Conservation (phyloP, 2,888 invertebrate species). For the Creontiades dilutus region DNA sequence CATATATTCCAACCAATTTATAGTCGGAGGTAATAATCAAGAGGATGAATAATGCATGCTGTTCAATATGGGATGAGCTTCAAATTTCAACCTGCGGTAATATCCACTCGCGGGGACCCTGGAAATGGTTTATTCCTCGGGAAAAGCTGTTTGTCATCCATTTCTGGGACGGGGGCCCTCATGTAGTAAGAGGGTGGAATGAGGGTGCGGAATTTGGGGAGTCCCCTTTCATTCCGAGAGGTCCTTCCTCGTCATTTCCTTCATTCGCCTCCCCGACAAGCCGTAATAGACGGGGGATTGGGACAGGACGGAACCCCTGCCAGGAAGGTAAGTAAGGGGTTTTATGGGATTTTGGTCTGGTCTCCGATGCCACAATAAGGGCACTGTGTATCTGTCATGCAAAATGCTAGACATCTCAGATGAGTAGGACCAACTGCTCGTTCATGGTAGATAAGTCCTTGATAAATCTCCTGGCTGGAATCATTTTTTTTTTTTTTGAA, state of each 20-base stretch:
- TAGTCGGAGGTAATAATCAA: too few relatives aligned
- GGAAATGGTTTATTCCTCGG: constrained; percentile 3
- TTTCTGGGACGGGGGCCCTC: not conserved
- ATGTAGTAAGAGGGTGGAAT: constrained; percentile 2
- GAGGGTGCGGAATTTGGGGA: not conserved
- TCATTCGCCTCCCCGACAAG: constrained; percentile 1
- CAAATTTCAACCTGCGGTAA: constrained; percentile 10
- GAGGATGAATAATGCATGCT: not conserved
- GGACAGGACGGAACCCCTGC: too few relatives aligned
- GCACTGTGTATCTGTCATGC: too few relatives aligned
- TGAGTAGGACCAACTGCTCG: too few relatives aligned
- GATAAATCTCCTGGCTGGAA: too few relatives aligned
- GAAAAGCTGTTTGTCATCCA: constrained; percentile 34
- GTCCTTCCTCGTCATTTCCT: constrained; percentile 2
- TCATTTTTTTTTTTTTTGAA: too few relatives aligned
- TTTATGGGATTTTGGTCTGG: too few relatives aligned
- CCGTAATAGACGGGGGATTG: constrained; percentile 7
- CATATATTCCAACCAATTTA: too few relatives aligned
- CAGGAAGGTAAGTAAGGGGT: too few relatives aligned
- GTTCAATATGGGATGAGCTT: not conserved
- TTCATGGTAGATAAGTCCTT: too few relatives aligned
- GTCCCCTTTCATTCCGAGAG: constrained; percentile 33
- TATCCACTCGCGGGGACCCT: constrained; percentile 8
- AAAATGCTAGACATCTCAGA: too few relatives aligned
- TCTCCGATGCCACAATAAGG: too few relatives aligned